Conservation (phyloP, 2,888 invertebrate species). For the Chaitophorus viminalis region DNA sequence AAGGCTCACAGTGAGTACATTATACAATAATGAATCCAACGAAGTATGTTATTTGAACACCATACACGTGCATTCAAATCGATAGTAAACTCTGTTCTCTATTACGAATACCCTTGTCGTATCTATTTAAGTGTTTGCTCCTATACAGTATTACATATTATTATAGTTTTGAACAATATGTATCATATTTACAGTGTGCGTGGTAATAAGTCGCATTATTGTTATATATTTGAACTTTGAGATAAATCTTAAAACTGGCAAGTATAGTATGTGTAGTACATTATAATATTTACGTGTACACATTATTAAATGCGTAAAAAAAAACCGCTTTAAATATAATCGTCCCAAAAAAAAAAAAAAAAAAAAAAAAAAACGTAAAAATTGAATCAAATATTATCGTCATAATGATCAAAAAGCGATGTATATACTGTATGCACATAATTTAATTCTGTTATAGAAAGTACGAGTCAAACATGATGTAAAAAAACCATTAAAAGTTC, state of each 20-base stretch:
- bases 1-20: too few species aligned
- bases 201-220: neutral
- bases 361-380: too few species aligned
- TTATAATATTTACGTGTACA: neutral
- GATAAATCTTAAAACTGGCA: neutral
- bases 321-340: neutral
- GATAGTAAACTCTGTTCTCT: neutral
- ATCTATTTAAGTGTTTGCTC: too few species aligned
- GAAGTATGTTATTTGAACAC: neutral
- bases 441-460: constrained; percentile 14
- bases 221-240: neutral
- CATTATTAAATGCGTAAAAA: neutral
- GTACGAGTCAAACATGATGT: constrained; percentile 22
- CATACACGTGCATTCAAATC: neutral
- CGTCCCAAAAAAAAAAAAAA: neutral
- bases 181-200: neutral
- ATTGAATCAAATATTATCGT: neutral
- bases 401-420: neutral
- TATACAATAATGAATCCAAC: too few species aligned
- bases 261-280: neutral
- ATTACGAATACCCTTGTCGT: too few species aligned
- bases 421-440: neutral
- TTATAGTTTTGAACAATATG: too few species aligned
- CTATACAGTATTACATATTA: too few species aligned
- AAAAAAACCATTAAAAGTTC: constrained; percentile 48